Evolutionary conservation across 2,888 invertebrate species (phyloP).

Genomic region (Pammene aurita): DNA sequence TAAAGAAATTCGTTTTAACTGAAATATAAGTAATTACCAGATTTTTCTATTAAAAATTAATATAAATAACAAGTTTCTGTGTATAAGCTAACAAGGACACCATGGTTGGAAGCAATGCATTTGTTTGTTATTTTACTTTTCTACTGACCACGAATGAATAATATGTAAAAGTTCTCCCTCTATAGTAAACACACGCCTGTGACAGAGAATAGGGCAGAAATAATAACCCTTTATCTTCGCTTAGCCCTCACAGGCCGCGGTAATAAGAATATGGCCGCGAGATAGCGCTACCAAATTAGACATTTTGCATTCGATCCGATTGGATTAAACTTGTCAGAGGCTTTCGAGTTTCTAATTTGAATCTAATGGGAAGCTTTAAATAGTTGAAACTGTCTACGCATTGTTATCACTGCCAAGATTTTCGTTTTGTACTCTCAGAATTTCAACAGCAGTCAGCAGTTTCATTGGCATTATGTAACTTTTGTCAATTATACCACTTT

Average conservation of each 20-base stretch:
- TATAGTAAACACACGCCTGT: not conserved
- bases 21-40: no score
- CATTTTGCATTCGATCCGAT: slow-evolving; percentile 34
- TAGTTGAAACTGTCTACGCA: slow-evolving; percentile 6
- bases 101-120: no score
- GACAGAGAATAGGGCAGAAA: not conserved
- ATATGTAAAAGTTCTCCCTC: not conserved
- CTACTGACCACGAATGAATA: no score
- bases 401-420: not conserved
- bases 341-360: slow-evolving; percentile 35
- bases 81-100: no score
- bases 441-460: not conserved
- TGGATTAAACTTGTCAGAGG: slow-evolving; percentile 38
- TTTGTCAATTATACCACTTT: not conserved
- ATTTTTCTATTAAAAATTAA: no score
- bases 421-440: not conserved
- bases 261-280: slow-evolving; percentile 41
- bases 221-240: slow-evolving; percentile 32
- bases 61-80: no score
- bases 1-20: no score
- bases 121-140: no score
- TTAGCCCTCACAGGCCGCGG: slow-evolving; percentile 27
- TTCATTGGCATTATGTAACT: not conserved
- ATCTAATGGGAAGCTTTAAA: slow-evolving; percentile 31
- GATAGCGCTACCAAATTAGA: slow-evolving; percentile 32